phyloP scores from a whole-genome alignment of 64 coral and sea anemone genomes.

The Montipora sp. region DNA sequence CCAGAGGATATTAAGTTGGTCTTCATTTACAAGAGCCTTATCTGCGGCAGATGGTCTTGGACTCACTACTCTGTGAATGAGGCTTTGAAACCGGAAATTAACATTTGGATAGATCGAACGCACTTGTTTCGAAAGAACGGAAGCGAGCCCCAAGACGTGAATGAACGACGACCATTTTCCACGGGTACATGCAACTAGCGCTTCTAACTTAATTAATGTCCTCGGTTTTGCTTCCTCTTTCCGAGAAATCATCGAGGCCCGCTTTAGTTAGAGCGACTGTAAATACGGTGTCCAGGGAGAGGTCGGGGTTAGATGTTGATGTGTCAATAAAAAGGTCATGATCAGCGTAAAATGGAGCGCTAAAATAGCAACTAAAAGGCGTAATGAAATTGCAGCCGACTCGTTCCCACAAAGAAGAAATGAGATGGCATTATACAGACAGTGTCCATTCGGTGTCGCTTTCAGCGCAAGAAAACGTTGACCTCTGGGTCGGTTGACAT shows the following conservation, averaged over 20 bases:
- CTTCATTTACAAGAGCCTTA: neutral
- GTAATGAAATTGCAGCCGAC: slow-evolving; percentile 39
- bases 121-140: slow-evolving; percentile 28
- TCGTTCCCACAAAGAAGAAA: slow-evolving; percentile 34
- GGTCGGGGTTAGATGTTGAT: neutral
- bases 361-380: slow-evolving; percentile 53
- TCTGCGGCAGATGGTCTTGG: neutral
- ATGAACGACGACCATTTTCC: slow-evolving; percentile 56
- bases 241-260: neutral
- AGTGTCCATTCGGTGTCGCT: slow-evolving; percentile 53
- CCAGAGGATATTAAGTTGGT: slow-evolving; percentile 51
- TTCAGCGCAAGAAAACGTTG: slow-evolving; percentile 29
- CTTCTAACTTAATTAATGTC: slow-evolving; percentile 51
- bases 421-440: slow-evolving; percentile 44
- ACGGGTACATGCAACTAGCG: neutral
- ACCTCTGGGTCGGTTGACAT: neutral
- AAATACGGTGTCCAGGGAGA: slow-evolving; percentile 19
- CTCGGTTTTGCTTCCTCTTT: slow-evolving; percentile 37
- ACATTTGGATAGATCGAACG: slow-evolving; percentile 47
- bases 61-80: slow-evolving; percentile 29
- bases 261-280: slow-evolving; percentile 2
- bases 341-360: neutral
- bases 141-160: neutral
- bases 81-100: slow-evolving; percentile 11
- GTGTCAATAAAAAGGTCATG: neutral